Evolutionary conservation across 2,113 vertebrate genomes (phyloP).

Genomic region (Perognathus longimembris): DNA sequence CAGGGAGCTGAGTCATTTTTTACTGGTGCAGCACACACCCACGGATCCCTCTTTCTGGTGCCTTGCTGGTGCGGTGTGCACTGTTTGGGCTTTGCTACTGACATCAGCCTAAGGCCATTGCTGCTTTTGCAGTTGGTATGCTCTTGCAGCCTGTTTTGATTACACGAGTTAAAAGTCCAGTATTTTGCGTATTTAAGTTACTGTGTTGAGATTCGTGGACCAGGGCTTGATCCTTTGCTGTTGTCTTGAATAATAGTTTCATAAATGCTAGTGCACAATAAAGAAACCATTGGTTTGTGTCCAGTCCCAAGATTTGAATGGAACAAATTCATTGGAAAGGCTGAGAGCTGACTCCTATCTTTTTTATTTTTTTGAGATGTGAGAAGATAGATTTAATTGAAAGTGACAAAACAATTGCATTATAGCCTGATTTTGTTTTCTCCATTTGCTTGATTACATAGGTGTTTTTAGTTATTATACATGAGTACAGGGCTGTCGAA

Average conservation of each 20-base stretch:
- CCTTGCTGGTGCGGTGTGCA: not conserved
- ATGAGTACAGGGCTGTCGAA: constrained; percentile 28
- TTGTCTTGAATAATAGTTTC: constrained; percentile 59
- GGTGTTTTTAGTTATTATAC: constrained; percentile 34
- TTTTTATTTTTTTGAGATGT: constrained; percentile 54
- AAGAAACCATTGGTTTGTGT: constrained; percentile 64
- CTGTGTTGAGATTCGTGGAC: not conserved
- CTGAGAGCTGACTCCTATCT: constrained; percentile 75
- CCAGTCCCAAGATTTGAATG: constrained; percentile 44
- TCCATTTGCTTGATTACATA: not conserved
- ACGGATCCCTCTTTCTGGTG: not conserved
- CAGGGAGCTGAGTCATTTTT: not conserved
- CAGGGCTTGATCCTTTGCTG: constrained; percentile 24
- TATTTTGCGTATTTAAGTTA: constrained; percentile 24
- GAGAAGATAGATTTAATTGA: constrained; percentile 54
- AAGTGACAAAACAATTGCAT: constrained; percentile 59
- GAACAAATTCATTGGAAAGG: constrained; percentile 61
- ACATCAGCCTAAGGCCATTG: not conserved
- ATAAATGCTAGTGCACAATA: constrained; percentile 57
- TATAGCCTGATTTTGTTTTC: constrained; percentile 66
- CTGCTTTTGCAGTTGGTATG: constrained; percentile 42
- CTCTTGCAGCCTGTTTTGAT: constrained; percentile 37
- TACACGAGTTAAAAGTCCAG: constrained; percentile 22
- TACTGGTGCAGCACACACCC: not conserved
- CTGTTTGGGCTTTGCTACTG: constrained; percentile 13